Conservation (phyloP, 2,797 vertebrate species). For the Coregonus suidteri region DNA sequence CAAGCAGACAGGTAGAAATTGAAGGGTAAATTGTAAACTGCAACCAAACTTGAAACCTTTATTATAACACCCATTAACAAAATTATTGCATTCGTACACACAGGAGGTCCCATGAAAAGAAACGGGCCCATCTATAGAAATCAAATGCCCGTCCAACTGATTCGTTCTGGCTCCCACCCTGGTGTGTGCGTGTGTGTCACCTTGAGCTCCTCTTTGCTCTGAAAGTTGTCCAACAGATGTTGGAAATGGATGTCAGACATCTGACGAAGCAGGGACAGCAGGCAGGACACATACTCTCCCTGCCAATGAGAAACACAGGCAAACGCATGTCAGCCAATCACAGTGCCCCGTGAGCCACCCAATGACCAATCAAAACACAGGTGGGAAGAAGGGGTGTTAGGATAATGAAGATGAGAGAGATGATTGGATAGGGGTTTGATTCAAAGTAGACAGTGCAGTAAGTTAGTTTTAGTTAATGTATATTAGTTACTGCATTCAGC, state of each 20-base stretch:
- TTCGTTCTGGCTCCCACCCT: too few relatives aligned
- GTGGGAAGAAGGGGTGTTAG: background rate
- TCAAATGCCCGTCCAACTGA: too few relatives aligned
- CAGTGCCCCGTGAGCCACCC: background rate
- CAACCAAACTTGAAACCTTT: too few relatives aligned
- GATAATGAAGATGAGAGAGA: background rate
- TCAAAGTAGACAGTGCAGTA: background rate
- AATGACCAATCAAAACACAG: background rate
- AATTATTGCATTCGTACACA: too few relatives aligned
- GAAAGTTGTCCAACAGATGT: constrained; percentile 96
- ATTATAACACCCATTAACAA: too few relatives aligned
- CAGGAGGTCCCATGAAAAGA: too few relatives aligned
- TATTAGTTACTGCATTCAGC: background rate
- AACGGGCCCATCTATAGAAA: too few relatives aligned
- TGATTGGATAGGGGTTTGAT: background rate
- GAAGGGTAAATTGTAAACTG: too few relatives aligned
- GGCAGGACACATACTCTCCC: constrained; percentile 99
- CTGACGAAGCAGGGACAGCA: constrained; percentile 93
- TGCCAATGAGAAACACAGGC: constrained; percentile 54
- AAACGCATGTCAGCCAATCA: constrained; percentile 30
- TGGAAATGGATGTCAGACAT: constrained; percentile 99
- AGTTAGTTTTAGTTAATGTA: background rate
- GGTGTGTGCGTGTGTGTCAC: constrained; percentile 56
- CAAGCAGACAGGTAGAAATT: too few relatives aligned
- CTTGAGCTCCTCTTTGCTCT: constrained; percentile 99